phyloP scores from a whole-genome alignment of 1,140 invertebrate species.

The Asobara japonica region DNA sequence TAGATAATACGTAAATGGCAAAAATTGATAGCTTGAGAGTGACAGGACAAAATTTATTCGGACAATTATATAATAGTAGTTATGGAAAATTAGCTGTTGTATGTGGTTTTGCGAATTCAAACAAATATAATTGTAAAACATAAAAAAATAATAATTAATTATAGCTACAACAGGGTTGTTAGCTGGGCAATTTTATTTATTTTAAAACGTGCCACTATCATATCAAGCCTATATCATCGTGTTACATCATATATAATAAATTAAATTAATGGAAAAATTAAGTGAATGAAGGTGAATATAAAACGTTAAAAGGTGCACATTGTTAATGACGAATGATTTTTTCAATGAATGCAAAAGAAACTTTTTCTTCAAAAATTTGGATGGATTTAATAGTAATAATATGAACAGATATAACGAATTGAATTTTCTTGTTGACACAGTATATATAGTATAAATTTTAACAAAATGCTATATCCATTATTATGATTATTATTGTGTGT shows the following conservation, averaged over 20 bases:
- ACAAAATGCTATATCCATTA: constrained; percentile 38
- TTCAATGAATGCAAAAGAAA: constrained; percentile 6
- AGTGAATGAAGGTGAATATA: constrained; percentile 35
- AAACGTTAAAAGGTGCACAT: constrained; percentile 54
- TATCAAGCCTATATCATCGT: constrained; percentile 67
- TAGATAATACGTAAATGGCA: neutral
- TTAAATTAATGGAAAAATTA: constrained; percentile 36
- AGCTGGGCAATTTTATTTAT: constrained; percentile 33
- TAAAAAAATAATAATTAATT: constrained; percentile 13
- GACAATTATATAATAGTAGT: neutral
- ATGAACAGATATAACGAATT: constrained; percentile 49
- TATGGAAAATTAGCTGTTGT: constrained; percentile 2
- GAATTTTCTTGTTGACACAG: constrained; percentile 55
- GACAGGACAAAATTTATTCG: neutral
- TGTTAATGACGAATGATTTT: constrained; percentile 56
- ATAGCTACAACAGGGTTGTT: constrained; percentile 33
- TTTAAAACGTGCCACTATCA: constrained; percentile 57
- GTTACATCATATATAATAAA: constrained; percentile 53
- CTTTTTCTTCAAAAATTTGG: neutral
- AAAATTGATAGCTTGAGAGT: neutral
- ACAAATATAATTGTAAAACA: neutral
- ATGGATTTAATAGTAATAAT: neutral
- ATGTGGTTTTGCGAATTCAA: neutral
- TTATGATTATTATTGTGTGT: constrained; percentile 34
- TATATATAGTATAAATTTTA: constrained; percentile 49